Evolutionary conservation across 2,113 vertebrate genomes (phyloP), one percentile per base, ranked within the genome.

Genomic region (Limnothrissa miodon): DNA sequence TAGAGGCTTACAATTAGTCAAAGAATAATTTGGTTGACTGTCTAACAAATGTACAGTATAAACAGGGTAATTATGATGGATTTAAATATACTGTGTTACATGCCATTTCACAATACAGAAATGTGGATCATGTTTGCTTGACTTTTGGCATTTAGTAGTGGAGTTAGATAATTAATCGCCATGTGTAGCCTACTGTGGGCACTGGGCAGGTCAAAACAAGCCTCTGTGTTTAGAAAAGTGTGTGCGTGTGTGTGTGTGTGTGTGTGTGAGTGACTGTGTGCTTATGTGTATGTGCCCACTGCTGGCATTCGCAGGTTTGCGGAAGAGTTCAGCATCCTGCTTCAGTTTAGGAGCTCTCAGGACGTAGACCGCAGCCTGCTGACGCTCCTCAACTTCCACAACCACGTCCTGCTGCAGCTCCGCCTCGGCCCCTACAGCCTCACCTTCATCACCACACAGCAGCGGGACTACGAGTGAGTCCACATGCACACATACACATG

Each of bases 381-480:
- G 85, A 95, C 95, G 4, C 85, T 96, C 88, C 89, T 95, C 23
- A 94, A 93, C 88, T 94, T 88, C 5, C 88, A 88, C 10, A 92
- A 93, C 83, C 89, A 92, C 0, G 82, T 96, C 88, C 89, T 95
- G 39, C 94, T 96, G 82, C 96, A 96, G 93, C 92, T 96, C 84
- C 93, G 94, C 62, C 83, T 96, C 2, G 91, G 80, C 74, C 92
- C 92, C 1, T 53, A 89, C 0, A 87, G 86, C 39, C 85, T 96
- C 83, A 88, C 92, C 83, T 94, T 96, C n/a, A 86, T 94, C 89
- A 93, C 93, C 42, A 94, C 93, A 0, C 93, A 93, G 74, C 92
- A 93, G 70, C 90, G 91, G 0, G 91, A 94, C 83, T 96, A 95
- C 0, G 95, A 96, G 95, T 96, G 89, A 93, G 94, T 91, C 15